Evolutionary conservation across 2,888 invertebrate species (phyloP), one percentile per base, ranked within the genome.

Genomic region (Himalopsyche kuldschensis): DNA sequence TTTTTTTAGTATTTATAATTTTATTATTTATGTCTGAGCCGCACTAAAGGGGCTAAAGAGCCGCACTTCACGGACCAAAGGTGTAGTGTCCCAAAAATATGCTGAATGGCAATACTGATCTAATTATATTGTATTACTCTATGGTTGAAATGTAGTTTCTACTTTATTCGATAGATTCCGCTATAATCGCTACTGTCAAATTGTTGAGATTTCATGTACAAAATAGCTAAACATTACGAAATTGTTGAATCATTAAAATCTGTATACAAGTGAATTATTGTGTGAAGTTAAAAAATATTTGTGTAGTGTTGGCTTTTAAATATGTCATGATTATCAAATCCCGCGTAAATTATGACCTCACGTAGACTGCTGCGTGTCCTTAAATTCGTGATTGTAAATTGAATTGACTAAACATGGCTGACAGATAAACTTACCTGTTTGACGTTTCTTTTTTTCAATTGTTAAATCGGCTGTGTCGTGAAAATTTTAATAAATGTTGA

Each of bases 401-500:
- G 78, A 83, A 82, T 82, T 82, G 82, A 80, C 84, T 81, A 84
- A 84, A 84, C 81, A 84, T 84, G 84, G 84, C 84, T 84, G 84
- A 84, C 84, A 84, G 84, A 84, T 84, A 69, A 84, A 80, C 69
- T 69, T 78, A 75, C 47, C 35, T 78, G 30, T 77, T 84, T 84
- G 84, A 84, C 84, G 84, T 84, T 84, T 84, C 82, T 46, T 30
- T 46, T 80, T 46, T 84, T 11, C 31, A 46, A 75, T 82, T 63
- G n/a, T 55, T 46, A 30, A 75, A 46, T 63, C 32, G 15, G 82
- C 46, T 84, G 84, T 84, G 78, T 46, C 47, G 84, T 80, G 77
- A 75, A 75, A 80, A 81, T 84, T 80, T 81, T 69, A 17, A 78
- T n/a, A 82, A 20, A 80, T 80, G 77, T 83, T 80, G 27, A 27